phyloP scores from a whole-genome alignment of 2,113 vertebrate genomes.

The Sylvia atricapilla region DNA sequence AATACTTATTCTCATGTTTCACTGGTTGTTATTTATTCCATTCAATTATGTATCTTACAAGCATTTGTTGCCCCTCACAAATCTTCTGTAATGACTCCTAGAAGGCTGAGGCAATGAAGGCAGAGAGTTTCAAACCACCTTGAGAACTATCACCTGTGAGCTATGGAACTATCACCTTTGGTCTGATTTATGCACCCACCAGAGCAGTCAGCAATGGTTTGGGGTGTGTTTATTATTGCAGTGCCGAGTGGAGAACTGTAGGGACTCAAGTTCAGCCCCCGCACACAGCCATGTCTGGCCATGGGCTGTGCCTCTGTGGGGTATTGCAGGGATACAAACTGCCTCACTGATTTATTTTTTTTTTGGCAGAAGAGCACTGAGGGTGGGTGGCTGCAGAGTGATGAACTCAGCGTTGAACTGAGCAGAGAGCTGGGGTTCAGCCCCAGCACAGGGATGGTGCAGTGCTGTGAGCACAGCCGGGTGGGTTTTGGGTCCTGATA shows the following conservation, averaged over 20 bases:
- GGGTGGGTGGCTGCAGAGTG: not conserved
- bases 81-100: not conserved
- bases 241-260: accelerated
- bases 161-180: not conserved
- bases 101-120: not conserved
- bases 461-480: not conserved
- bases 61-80: not conserved
- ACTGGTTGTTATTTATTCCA: not conserved
- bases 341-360: not conserved
- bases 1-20: not conserved
- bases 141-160: not conserved
- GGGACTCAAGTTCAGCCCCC: not conserved
- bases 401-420: accelerated
- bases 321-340: not conserved
- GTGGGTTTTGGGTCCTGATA: not conserved
- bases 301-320: not conserved
- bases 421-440: not conserved
- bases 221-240: not conserved
- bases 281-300: accelerated
- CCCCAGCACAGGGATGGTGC: not conserved
- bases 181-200: not conserved
- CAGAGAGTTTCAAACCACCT: not conserved
- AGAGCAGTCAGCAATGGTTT: not conserved
- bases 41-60: not conserved
- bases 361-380: not conserved